phyloP scores from a whole-genome alignment of 1,140 invertebrate species.

The Rhagoletis pomonella region DNA sequence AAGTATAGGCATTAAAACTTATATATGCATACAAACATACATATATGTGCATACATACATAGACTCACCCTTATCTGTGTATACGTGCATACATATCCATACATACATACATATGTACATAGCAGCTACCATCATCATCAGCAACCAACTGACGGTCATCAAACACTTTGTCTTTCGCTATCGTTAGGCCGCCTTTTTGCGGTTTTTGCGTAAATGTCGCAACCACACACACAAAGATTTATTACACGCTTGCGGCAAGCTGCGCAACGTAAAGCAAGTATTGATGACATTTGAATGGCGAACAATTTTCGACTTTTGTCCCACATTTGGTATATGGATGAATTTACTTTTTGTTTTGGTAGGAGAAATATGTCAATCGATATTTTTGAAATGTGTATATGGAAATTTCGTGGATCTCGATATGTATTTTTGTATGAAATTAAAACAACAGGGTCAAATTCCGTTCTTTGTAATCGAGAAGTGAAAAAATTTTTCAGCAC shows the following conservation, averaged over 20 bases:
- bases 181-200: conserved; percentile 43
- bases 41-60: background rate
- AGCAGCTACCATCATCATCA: conserved; percentile 1
- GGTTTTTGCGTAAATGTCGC: conserved; percentile 30
- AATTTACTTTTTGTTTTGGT: background rate
- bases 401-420: background rate
- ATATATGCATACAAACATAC: background rate
- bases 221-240: conserved; percentile 3
- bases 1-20: background rate
- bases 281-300: conserved; percentile 26
- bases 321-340: background rate
- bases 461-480: too few relatives aligned
- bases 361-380: background rate
- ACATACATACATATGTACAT: background rate
- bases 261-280: background rate
- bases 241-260: conserved; percentile 23
- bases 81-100: too few relatives aligned
- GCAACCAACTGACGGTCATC: conserved; percentile 23
- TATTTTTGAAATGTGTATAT: background rate
- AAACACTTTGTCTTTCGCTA: conserved; percentile 34
- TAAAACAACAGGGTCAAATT: background rate
- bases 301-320: background rate
- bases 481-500: too few relatives aligned
- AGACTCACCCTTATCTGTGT: background rate
- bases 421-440: background rate